Conservation (phyloP, 2,888 invertebrate species). For the Gymnosoma rotundatum region DNA sequence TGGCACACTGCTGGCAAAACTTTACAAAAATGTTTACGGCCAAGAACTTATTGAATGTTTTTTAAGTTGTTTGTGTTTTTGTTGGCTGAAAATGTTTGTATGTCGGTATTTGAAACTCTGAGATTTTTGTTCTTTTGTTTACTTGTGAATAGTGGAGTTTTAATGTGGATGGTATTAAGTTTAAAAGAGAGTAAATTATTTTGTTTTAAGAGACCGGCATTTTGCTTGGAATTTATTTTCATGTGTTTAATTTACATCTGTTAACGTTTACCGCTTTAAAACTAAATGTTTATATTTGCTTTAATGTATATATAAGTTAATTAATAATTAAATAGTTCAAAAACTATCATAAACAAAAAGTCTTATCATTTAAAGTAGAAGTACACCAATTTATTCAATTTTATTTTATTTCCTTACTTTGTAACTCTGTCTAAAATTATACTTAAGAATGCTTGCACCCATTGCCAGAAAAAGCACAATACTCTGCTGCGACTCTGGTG, state of each 20-base stretch:
- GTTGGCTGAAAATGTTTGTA: not conserved
- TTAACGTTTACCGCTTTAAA: too few relatives aligned
- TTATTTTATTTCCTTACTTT: too few relatives aligned
- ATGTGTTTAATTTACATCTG: not conserved
- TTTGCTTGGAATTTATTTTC: not conserved
- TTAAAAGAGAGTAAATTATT: not conserved
- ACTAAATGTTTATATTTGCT: too few relatives aligned
- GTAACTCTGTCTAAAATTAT: too few relatives aligned
- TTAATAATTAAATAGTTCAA: too few relatives aligned
- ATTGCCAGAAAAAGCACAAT: too few relatives aligned
- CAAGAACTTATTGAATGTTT: slow-evolving; percentile 46
- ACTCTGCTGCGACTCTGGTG: too few relatives aligned
- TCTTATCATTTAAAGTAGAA: too few relatives aligned
- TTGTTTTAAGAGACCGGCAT: slow-evolving; percentile 46
- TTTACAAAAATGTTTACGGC: slow-evolving; percentile 48
- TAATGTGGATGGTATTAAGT: slow-evolving; percentile 2
- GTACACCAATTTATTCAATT: too few relatives aligned
- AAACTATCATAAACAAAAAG: too few relatives aligned
- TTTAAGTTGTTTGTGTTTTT: slow-evolving; percentile 20
- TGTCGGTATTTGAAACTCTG: slow-evolving; percentile 30
- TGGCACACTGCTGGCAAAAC: slow-evolving; percentile 14
- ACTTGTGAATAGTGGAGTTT: slow-evolving; percentile 28
- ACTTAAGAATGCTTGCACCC: too few relatives aligned
- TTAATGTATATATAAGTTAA: too few relatives aligned
- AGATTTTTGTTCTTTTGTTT: slow-evolving; percentile 39